Evolutionary conservation across 2,113 vertebrate species (phyloP).

Genomic region (Oryzias woworae): DNA sequence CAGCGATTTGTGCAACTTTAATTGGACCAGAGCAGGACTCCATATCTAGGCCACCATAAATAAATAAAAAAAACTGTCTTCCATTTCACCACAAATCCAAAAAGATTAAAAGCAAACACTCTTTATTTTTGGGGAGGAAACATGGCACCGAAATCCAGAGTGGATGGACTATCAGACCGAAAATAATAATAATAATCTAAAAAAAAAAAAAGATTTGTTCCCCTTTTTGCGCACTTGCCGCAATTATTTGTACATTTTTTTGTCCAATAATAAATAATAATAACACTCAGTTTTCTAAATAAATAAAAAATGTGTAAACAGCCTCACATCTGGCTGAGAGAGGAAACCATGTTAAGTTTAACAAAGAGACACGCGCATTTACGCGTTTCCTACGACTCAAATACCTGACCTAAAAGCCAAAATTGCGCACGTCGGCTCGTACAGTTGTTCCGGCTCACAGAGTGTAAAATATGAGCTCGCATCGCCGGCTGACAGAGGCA

Average conservation of each 20-base stretch:
- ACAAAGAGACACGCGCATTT: constrained; percentile 20
- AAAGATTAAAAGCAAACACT: constrained; percentile 57
- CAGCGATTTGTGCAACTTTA: constrained; percentile 72
- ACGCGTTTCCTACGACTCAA: constrained; percentile 54
- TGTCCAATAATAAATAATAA: too few species aligned
- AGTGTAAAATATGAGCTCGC: constrained; percentile 51
- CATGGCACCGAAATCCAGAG: constrained; percentile 48
- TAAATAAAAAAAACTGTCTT: neutral
- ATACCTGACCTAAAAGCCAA: constrained; percentile 71
- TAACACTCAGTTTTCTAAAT: constrained; percentile 6
- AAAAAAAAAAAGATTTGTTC: too few species aligned
- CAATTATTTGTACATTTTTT: too few species aligned
- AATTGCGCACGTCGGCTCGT: constrained; percentile 68
- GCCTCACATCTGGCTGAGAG: constrained; percentile 56
- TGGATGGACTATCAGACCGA: too few species aligned
- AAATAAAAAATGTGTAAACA: constrained; percentile 21
- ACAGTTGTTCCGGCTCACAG: constrained; percentile 64
- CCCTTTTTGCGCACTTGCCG: too few species aligned
- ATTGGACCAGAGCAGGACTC: constrained; percentile 56
- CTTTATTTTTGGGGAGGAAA: constrained; percentile 43
- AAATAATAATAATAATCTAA: too few species aligned
- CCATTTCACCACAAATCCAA: constrained; percentile 4
- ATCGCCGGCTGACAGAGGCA: constrained; percentile 41
- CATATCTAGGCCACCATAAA: constrained; percentile 62
- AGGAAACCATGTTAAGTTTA: constrained; percentile 21